Base-by-base conservation (phyloP, 2,113 vertebrate genomes). In the Neodon shergylaensis region DNA sequence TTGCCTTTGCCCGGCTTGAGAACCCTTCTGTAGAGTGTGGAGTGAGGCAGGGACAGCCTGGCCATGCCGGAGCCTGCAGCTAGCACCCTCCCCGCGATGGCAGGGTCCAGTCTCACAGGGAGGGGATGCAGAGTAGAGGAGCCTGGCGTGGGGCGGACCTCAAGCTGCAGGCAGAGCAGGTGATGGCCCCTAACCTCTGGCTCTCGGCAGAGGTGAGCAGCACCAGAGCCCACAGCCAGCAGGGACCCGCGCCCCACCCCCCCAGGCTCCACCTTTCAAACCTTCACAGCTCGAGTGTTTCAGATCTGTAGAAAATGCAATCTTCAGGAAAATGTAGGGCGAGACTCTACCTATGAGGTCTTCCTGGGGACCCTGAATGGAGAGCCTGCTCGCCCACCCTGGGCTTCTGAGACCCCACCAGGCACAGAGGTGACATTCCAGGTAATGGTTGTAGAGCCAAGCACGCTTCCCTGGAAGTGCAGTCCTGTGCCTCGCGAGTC, bases 391-490 rank as follows among this genome's bases (percentile, higher is more conserved):
- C 6, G 1, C 79, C 44, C 4, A 0, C 63, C 26, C 1, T 49
- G 47, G 88, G 77, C 81, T 86, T 66, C 73, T 7, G 42, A 49
- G 72, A 87, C 54, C 95, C 74, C 42, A 2, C 7, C 84, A 22
- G 33, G 22, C 17, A 70, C 93, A 3, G 66, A 95, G 77, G 90
- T 42, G 33, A 58, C 0, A 0, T 36, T 76, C 78, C 97, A 98
- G 97, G 97, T 98, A 98, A 98, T 1, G 36, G 94, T 65, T 54
- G 21, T 11, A 2, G 81, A 33, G n/a, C 86, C 22, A 2, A 72
- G 16, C 70, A 14, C 33, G 47, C 78, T 33, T 24, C 0, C 3
- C 91, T 54, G 17, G 0, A 92, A 63, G 92, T 36, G 13, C 44
- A 16, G 84, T 89, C 90, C 78, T 5, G 58, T 92, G 88, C 24